Evolutionary conservation across 1,140 invertebrate species (phyloP), one percentile per base, ranked within the genome.

Genomic region (Ceratosolen fusciceps): DNA sequence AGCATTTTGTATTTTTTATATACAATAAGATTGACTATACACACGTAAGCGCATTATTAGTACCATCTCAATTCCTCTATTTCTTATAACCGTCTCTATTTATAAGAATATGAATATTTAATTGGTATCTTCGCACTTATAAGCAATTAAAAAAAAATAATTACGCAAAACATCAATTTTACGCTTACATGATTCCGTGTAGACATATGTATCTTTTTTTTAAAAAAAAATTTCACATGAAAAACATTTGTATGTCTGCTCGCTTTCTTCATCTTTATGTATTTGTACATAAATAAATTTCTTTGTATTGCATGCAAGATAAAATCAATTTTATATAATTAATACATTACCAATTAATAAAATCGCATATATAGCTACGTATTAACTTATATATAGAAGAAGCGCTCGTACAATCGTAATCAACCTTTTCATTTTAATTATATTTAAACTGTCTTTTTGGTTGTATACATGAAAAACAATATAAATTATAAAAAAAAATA

Each of bases 1-100:
- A 83, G 16, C 73, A 5, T 31, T 81, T 76, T 79, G 74, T 81
- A 82, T 80, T 79, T 68, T 70, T 43, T 74, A 80, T 83, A 85
- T 81, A 87, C 82, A 86, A 80, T 82, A 79, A 84, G 77, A 71
- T 83, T 81, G 80, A 75, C 83, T 84, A 73, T 84, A 83, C 86
- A 71, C 84, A 86, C 84, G 86, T 77, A 78, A 78, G 74, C 76
- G 72, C 52, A 75, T 65, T 78, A 71, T 31, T 58, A 52, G 79
- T 83, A 77, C 77, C 77, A 47, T 82, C 49, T n/a, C n/a, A n/a
- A n/a, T n/a, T n/a, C n/a, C n/a, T n/a, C n/a, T n/a, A n/a, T n/a
- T n/a, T n/a, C n/a, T n/a, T n/a, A n/a, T n/a, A n/a, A n/a, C n/a
- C n/a, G n/a, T n/a, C n/a, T n/a, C 76, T 80, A 24, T 76, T 82